Percentiles rank a stretch among this genome's conserved stretches.
Evolutionary conservation across 2,888 invertebrate species (phyloP).

Genomic region (Lasiommata megera): DNA sequence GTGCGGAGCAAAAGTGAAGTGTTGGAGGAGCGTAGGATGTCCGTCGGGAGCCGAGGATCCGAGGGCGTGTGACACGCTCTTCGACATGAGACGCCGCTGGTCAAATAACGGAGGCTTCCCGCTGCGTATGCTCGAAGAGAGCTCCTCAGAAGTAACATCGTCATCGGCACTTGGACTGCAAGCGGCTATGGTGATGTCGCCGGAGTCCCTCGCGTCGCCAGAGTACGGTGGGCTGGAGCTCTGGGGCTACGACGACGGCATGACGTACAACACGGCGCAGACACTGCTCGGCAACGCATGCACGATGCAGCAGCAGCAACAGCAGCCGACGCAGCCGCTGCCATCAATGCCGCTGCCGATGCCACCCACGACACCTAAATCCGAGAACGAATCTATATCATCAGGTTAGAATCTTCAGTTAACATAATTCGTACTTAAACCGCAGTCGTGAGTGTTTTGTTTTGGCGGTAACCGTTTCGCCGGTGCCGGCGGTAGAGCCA

Average conservation of each 20-base stretch:
- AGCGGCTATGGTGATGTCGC: slow-evolving; percentile 88
- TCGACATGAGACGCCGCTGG: slow-evolving; percentile 89
- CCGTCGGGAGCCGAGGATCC: slow-evolving; percentile 60
- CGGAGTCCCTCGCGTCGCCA: slow-evolving; percentile 87
- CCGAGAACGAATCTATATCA: slow-evolving; percentile 78
- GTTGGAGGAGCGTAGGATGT: slow-evolving; percentile 74
- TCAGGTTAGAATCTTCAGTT: slow-evolving; percentile 62
- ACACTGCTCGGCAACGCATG: slow-evolving; percentile 73
- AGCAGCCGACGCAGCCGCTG: slow-evolving; percentile 76
- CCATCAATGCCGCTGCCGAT: slow-evolving; percentile 76
- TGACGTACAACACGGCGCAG: slow-evolving; percentile 68
- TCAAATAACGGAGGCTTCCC: slow-evolving; percentile 87
- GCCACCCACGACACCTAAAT: slow-evolving; percentile 77
- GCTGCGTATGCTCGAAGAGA: slow-evolving; percentile 85
- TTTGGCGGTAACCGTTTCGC: slow-evolving; percentile 61
- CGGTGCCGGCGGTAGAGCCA: slow-evolving; percentile 29
- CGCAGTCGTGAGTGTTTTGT: slow-evolving; percentile 30
- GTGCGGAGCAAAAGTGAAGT: slow-evolving; percentile 76
- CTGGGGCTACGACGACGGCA: slow-evolving; percentile 87
- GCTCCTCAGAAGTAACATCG: slow-evolving; percentile 88
- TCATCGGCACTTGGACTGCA: slow-evolving; percentile 88
- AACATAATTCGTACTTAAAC: not conserved
- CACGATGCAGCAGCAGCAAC: slow-evolving; percentile 67
- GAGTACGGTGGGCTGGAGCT: slow-evolving; percentile 90
- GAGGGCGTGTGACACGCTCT: slow-evolving; percentile 72